Percentiles rank a stretch among this genome's conserved stretches.
Evolutionary conservation across 2,113 vertebrate genomes (phyloP).

Genomic region (Corythornis madagascariensis): DNA sequence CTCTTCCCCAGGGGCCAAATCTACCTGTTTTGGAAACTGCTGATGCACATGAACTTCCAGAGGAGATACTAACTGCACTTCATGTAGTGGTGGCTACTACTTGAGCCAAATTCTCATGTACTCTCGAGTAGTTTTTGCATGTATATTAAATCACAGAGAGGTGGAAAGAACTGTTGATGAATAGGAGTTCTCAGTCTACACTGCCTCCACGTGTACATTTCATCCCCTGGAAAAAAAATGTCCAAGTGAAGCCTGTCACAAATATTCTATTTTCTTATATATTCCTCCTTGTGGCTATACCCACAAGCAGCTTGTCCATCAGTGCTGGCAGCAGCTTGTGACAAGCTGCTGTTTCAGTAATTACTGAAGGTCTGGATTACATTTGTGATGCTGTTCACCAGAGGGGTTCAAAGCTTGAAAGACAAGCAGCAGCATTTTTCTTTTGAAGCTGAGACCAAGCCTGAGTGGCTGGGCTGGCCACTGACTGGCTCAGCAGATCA

Average conservation of each 20-base stretch:
- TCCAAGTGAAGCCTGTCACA: neutral
- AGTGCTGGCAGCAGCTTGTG: slow-evolving; percentile 28
- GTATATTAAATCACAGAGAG: neutral
- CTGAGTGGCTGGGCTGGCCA: neutral
- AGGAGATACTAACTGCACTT: neutral
- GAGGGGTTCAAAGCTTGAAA: slow-evolving; percentile 39
- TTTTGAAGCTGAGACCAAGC: slow-evolving; percentile 22
- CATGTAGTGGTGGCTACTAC: neutral
- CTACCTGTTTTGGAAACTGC: neutral
- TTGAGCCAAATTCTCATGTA: neutral
- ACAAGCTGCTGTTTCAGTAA: slow-evolving; percentile 54
- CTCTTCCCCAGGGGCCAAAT: neutral
- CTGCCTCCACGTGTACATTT: neutral
- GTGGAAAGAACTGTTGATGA: neutral
- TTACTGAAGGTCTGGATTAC: slow-evolving; percentile 29
- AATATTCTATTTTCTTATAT: neutral
- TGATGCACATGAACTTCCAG: neutral
- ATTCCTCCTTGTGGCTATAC: neutral
- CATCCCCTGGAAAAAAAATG: neutral
- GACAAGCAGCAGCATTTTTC: slow-evolving; percentile 20
- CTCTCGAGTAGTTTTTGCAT: neutral
- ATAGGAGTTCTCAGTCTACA: neutral
- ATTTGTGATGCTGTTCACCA: slow-evolving; percentile 33
- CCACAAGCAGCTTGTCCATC: slow-evolving; percentile 19
- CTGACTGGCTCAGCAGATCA: slow-evolving; percentile 40